Evolutionary conservation across 1,140 invertebrate species (phyloP), one percentile per base, ranked within the genome.

Genomic region (Lasaia peninsularis): DNA sequence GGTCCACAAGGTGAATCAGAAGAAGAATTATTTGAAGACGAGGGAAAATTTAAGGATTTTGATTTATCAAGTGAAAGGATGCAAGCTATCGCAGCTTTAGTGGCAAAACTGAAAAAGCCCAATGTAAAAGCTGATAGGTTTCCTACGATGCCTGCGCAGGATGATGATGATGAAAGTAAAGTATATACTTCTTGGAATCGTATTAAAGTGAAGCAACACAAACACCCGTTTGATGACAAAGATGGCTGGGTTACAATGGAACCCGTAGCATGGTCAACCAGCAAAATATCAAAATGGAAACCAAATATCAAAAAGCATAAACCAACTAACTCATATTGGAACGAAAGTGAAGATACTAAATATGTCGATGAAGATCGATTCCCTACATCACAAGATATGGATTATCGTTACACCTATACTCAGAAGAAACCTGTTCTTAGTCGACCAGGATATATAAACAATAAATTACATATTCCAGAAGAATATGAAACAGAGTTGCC

Each of bases 241-340:
- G 92, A 93, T 55, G 94, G 93, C 0, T 95, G 94, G 94, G 94
- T 95, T 0, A 93, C 93, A 2, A 78, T 95, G 35, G 94, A 95
- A 52, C 93, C 94, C 0, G 91, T 95, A 5, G 94, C 94, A 0
- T 95, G 94, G 94, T 94, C 94, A 0, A 92, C 93, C 11, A 94
- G 94, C 60, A 94, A 95, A 86, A 93, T 95, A 50, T 94, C 94
- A 6, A 95, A 95, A 74, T 95, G 94, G 94, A 93, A 94, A 67
- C 90, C 92, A 0, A 92, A 92, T 63, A 77, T 90, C 0, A 91
- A 91, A 52, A 86, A 88, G 64, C 82, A 80, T 52, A 89, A 82
- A 65, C 88, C 89, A 12, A 80, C 62, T 62, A 44, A 44, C 16
- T 20, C 40, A 10, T 74, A 78, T 48, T 89, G 84, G 77, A 82